Conservation (phyloP, 2,888 invertebrate genomes). For the Mechanitis messenoides region DNA sequence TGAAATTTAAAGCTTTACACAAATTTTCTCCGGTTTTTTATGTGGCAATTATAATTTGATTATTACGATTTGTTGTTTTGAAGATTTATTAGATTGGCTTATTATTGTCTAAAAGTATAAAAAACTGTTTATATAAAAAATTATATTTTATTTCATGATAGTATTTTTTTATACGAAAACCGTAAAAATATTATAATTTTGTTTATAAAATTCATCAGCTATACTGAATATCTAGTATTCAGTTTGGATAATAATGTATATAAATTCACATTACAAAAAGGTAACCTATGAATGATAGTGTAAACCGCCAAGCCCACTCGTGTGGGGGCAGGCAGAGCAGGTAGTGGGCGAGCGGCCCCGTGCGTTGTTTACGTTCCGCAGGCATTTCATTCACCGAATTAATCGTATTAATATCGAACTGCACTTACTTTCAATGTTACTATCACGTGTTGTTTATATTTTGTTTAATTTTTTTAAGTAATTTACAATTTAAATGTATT, state of each 20-base stretch:
- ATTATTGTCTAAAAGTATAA: too few relatives aligned
- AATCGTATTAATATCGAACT: conserved; percentile 28
- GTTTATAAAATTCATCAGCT: too few relatives aligned
- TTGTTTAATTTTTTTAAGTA: not conserved
- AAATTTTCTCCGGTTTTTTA: not conserved
- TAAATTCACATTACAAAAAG: not conserved
- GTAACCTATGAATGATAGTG: not conserved
- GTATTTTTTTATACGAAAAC: too few relatives aligned
- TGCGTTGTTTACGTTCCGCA: conserved; percentile 45
- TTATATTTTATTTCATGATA: too few relatives aligned
- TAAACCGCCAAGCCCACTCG: conserved; percentile 3
- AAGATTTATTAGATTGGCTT: too few relatives aligned
- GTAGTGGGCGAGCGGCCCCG: conserved; percentile 37
- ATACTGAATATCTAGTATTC: too few relatives aligned
- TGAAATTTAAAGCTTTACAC: not conserved
- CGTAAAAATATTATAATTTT: too few relatives aligned
- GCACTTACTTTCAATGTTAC: conserved; percentile 21
- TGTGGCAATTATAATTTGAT: too few relatives aligned
- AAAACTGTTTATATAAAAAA: too few relatives aligned
- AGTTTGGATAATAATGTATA: too few relatives aligned
- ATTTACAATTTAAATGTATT: too few relatives aligned
- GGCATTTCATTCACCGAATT: conserved; percentile 43
- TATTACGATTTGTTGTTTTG: too few relatives aligned
- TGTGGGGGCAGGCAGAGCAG: conserved; percentile 13
- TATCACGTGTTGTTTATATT: conserved; percentile 11